A percentile compares a stretch with the other conserved stretches of the same genome.
phyloP scores from a whole-genome alignment of 2,113 vertebrate species.

The Caracal caracal region DNA sequence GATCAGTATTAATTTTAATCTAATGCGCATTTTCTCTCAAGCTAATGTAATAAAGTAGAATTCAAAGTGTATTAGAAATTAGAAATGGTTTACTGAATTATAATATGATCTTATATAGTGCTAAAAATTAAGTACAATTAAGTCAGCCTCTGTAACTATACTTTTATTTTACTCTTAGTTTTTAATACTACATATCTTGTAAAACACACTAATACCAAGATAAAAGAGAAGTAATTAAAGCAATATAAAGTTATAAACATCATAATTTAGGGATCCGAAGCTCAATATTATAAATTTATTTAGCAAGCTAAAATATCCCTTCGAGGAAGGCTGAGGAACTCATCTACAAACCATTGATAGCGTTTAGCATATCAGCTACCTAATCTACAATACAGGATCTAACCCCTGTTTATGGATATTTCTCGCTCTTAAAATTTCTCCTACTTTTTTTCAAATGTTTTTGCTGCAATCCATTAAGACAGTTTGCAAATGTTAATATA shows the following conservation, averaged over 20 bases:
- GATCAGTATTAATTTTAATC: constrained; percentile 11
- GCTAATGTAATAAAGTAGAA: constrained; percentile 49
- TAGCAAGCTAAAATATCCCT: constrained; percentile 12
- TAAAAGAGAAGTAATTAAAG: constrained; percentile 26
- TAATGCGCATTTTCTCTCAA: not conserved
- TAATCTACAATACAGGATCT: not conserved
- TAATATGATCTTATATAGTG: not conserved
- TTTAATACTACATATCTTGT: constrained; percentile 17
- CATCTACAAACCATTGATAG: not conserved
- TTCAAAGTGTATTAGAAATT: not conserved
- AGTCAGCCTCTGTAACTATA: not conserved
- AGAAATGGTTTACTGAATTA: constrained; percentile 48
- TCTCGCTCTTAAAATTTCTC: not conserved
- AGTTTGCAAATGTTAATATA: constrained; percentile 5
- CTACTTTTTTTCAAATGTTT: constrained; percentile 49
- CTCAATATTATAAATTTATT: constrained; percentile 38
- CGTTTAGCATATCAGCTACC: not conserved
- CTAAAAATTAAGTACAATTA: constrained; percentile 15
- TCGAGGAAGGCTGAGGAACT: not conserved
- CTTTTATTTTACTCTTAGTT: not conserved
- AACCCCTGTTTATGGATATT: not conserved
- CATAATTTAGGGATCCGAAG: constrained; percentile 7
- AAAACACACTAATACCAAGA: constrained; percentile 46
- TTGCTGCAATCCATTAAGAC: not conserved
- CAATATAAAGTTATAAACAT: constrained; percentile 25